Evolutionary conservation across 2,888 invertebrate species (phyloP), one percentile per base, ranked within the genome.

Genomic region (Tromatobia lineatoria): DNA sequence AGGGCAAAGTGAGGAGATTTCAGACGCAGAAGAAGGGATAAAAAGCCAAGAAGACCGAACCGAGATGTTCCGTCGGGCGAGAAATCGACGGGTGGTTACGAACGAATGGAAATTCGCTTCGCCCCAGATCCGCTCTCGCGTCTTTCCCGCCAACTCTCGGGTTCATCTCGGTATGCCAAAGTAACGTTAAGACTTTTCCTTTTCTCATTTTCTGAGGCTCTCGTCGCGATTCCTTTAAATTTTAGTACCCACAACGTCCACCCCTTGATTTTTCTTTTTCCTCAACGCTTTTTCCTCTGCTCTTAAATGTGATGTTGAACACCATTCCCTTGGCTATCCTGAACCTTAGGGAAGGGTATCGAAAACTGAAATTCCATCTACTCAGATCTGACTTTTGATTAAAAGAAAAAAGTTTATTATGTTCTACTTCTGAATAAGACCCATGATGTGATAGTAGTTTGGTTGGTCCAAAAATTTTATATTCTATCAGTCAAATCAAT

Each of bases 81-180:
- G 70, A 82, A 78, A 82, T 75, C 78, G 78, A 81, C 73, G 64
- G 45, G 70, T 45, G 61, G 23, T 57, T 67, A 67, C 57, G 61
- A 64, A 64, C 54, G 71, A 75, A 74, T 70, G 79, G 57, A 82
- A 85, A 82, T 80, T 77, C 64, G 18, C 76, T 52, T 70, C 34
- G 38, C 2, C 20, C 38, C 73, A 74, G 59, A 25, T 64, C 47
- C 61, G 2, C 18, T 66, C 66, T 10, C 61, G 71, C 45, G 52
- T 76, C 54, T 71, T 73, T 59, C 71, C 57, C 34, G 50, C 74
- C 64, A 11, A 54, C 25, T 76, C 59, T 71, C 70, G 75, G 42
- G 20, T 18, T 42, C 45, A 73, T 64, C 61, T 61, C 6, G n/a
- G 18, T 18, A 23, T 3, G 52, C 42, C 59, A 69, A 59, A 66